These are phyloP conservation scores for Anisognathus igniventris DNA, from an alignment of 2,797 vertebrate species.

Conservation along the genomic window DNA sequence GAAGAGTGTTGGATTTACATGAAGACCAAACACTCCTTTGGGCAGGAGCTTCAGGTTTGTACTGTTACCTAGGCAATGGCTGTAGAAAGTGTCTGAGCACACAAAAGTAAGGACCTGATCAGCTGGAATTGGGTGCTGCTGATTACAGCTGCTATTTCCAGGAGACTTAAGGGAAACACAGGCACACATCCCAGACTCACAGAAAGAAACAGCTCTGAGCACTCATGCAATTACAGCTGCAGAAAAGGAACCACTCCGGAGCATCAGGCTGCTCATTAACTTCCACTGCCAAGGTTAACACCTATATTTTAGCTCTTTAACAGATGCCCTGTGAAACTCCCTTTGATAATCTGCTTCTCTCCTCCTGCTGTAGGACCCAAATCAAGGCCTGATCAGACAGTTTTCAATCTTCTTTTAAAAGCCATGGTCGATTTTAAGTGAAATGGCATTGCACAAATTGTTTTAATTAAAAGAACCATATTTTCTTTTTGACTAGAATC, in stretches of 20 bases:
- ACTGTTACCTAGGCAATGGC: background rate
- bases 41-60: background rate
- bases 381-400: background rate
- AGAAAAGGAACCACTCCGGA: background rate
- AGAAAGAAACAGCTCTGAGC: background rate
- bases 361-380: background rate
- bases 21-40: background rate
- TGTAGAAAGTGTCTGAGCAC: background rate
- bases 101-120: background rate
- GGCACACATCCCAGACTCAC: background rate
- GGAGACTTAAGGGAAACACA: background rate
- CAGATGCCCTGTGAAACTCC: background rate
- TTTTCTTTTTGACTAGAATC: conserved; percentile 47
- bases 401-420: conserved; percentile 46
- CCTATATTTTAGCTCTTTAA: background rate
- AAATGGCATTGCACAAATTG: conserved; percentile 1
- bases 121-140: background rate
- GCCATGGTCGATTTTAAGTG: background rate
- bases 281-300: background rate
- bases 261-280: background rate
- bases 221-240: background rate
- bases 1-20: background rate
- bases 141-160: background rate
- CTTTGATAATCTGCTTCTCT: background rate
- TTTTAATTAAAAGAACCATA: conserved; percentile 53